Percentiles rank a stretch among this genome's conserved stretches.
These are phyloP conservation scores for Volucella bombylans DNA, from an alignment of 2,888 invertebrate species.

Conservation along the genomic window DNA sequence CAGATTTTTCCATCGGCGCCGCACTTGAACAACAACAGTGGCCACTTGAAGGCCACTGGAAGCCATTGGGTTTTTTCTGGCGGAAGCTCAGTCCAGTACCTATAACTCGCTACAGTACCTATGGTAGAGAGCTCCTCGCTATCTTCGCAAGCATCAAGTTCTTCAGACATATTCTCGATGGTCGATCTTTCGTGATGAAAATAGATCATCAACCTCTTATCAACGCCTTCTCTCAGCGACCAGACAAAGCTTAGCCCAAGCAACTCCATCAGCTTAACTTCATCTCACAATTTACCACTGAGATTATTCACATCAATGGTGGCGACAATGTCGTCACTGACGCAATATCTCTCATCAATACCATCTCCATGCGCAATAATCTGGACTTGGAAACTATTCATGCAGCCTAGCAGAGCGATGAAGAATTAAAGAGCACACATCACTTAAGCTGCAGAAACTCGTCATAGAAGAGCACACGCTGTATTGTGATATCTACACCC, in stretches of 20 bases:
- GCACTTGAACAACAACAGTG: too few species aligned
- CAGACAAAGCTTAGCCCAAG: too few species aligned
- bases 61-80: slow-evolving; percentile 19
- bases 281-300: slow-evolving; percentile 27
- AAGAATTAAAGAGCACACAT: too few species aligned
- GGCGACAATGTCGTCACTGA: slow-evolving; percentile 19
- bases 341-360: not conserved
- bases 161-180: slow-evolving; percentile 6
- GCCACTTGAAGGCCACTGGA: too few species aligned
- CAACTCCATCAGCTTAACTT: not conserved
- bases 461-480: too few species aligned
- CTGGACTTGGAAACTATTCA: too few species aligned
- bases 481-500: too few species aligned
- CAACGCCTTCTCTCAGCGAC: not conserved
- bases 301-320: not conserved
- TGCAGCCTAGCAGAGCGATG: too few species aligned
- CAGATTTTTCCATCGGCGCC: slow-evolving; percentile 1
- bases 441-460: too few species aligned
- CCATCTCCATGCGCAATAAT: not conserved
- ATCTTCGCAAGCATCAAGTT: slow-evolving; percentile 6
- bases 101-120: slow-evolving; percentile 22
- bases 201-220: too few species aligned
- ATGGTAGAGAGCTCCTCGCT: slow-evolving; percentile 23
- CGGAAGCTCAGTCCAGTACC: slow-evolving; percentile 25
- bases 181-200: slow-evolving; percentile 24